Evolutionary conservation across 2,888 invertebrate species (phyloP).

Genomic region (Glaucopsyche alexis): DNA sequence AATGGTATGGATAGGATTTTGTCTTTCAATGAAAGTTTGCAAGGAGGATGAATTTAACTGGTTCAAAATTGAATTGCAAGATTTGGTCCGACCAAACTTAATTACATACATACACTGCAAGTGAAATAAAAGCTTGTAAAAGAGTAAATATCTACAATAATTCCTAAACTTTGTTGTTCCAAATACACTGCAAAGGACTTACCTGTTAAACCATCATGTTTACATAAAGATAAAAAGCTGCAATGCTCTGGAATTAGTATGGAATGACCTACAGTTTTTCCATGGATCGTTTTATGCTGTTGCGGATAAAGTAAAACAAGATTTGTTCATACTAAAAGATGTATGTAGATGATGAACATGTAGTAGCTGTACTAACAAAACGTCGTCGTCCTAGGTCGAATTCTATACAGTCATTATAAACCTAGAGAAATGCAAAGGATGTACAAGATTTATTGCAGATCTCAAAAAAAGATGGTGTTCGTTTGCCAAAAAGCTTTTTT

Average conservation of each 20-base stretch:
- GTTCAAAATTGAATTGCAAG: too few species aligned
- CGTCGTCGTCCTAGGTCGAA: conserved; percentile 2
- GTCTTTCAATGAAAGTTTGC: neutral
- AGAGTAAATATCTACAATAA: conserved; percentile 1
- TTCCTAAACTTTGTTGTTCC: conserved; percentile 7
- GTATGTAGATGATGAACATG: too few species aligned
- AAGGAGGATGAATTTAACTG: neutral
- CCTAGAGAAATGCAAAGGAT: conserved; percentile 2
- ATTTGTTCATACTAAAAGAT: conserved; percentile 7
- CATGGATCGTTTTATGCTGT: conserved; percentile 4
- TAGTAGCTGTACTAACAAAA: neutral
- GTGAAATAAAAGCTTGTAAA: neutral
- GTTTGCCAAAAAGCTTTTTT: conserved; percentile 2
- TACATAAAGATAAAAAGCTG: conserved; percentile 7
- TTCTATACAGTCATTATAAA: neutral
- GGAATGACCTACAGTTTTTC: conserved; percentile 1
- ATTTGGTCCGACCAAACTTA: too few species aligned
- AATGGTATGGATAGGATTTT: neutral
- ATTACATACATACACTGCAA: too few species aligned
- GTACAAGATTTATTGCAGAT: conserved; percentile 7
- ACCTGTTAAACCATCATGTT: conserved; percentile 1
- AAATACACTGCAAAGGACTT: conserved; percentile 2
- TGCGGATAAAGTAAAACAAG: conserved; percentile 1
- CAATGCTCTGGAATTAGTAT: conserved; percentile 2
- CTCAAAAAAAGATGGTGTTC: neutral